Percentiles rank a stretch among this genome's conserved stretches.
Evolutionary conservation across 1,140 invertebrate genomes (phyloP).

Genomic region (Dreissena rostriformis): DNA sequence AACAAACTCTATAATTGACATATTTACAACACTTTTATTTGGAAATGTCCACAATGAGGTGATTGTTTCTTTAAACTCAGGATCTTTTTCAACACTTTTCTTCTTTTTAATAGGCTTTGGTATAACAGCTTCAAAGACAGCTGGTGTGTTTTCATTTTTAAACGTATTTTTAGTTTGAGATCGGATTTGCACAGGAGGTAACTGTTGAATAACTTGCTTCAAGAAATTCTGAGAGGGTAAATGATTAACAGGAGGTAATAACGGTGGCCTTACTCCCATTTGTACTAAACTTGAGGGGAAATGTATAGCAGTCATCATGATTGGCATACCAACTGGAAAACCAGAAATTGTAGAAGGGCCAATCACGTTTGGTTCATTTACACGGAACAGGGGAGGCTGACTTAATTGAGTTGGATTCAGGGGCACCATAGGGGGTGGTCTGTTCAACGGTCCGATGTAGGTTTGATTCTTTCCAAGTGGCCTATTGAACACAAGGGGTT

Average conservation of each 20-base stretch:
- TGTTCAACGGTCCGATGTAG: constrained; percentile 33
- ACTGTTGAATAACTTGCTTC: constrained; percentile 24
- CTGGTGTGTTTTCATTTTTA: constrained; percentile 27
- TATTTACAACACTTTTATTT: constrained; percentile 34
- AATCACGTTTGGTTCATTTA: neutral
- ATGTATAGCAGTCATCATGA: neutral
- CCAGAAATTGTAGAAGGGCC: neutral
- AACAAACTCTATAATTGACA: constrained; percentile 53
- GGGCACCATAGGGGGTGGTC: constrained; percentile 18
- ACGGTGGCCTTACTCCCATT: neutral
- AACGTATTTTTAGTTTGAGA: constrained; percentile 1
- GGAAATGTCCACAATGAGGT: constrained; percentile 48
- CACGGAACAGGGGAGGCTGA: neutral
- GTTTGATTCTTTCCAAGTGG: constrained; percentile 26
- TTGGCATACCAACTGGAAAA: neutral
- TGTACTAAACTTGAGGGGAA: neutral
- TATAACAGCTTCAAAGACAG: neutral
- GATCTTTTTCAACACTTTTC: constrained; percentile 29
- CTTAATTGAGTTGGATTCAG: neutral
- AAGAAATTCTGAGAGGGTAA: constrained; percentile 32
- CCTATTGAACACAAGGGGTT: constrained; percentile 48
- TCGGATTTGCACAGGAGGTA: constrained; percentile 4
- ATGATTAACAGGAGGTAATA: neutral
- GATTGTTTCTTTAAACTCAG: constrained; percentile 49
- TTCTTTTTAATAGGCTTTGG: constrained; percentile 19